Conservation (phyloP, 2,888 invertebrate species). For the Fragum sueziense region DNA sequence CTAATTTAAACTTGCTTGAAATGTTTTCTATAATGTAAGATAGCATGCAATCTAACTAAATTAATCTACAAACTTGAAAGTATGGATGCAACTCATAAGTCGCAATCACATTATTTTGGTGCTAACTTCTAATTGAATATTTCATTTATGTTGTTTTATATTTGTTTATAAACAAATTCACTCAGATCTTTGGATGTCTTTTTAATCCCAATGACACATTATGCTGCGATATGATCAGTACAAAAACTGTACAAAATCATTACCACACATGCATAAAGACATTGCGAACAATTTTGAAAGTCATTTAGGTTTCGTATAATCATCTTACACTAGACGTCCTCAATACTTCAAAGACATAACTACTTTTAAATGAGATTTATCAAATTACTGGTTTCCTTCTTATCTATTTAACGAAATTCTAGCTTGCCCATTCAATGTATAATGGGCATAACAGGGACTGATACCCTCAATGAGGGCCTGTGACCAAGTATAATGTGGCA, state of each 20-base stretch:
- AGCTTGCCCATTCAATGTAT: too few relatives aligned
- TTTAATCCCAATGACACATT: neutral
- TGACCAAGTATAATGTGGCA: too few relatives aligned
- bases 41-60: too few relatives aligned
- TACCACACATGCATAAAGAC: neutral
- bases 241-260: neutral
- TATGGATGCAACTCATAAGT: too few relatives aligned
- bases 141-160: too few relatives aligned
- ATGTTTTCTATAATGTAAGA: too few relatives aligned
- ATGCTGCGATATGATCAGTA: neutral
- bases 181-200: neutral
- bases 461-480: too few relatives aligned
- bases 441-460: too few relatives aligned
- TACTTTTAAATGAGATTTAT: conserved; percentile 4
- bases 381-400: neutral
- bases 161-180: neutral
- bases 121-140: too few relatives aligned
- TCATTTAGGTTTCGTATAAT: conserved; percentile 1
- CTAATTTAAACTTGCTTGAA: too few relatives aligned
- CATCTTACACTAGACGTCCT: conserved; percentile 1
- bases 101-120: too few relatives aligned
- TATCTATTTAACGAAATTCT: neutral
- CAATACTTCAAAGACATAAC: conserved; percentile 1
- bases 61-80: too few relatives aligned
- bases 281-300: neutral